phyloP scores from a whole-genome alignment of 1,140 invertebrate genomes.

The Trachymyrmex cornetzi region DNA sequence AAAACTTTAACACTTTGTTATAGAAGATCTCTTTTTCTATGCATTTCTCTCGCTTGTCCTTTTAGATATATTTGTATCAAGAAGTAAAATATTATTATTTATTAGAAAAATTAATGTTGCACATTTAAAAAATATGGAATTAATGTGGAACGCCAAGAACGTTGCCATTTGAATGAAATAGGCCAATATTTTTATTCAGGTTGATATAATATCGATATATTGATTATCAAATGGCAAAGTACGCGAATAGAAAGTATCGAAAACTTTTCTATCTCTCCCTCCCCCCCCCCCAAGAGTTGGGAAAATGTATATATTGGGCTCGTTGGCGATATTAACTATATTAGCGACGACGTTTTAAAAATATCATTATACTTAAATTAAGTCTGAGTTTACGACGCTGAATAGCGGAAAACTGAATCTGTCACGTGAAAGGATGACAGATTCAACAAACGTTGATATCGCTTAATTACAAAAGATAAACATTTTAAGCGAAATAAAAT shows the following conservation, averaged over 20 bases:
- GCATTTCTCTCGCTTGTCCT: no score
- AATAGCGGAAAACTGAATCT: constrained; percentile 16
- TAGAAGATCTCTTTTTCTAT: neutral
- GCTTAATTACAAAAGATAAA: neutral
- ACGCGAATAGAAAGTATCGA: constrained; percentile 67
- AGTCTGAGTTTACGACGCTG: neutral
- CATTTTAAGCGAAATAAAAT: neutral
- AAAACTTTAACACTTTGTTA: neutral
- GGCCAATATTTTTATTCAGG: constrained; percentile 12
- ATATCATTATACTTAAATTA: constrained; percentile 38
- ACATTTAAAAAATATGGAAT: neutral
- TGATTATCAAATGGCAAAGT: constrained; percentile 64
- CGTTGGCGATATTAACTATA: constrained; percentile 40
- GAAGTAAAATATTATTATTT: neutral
- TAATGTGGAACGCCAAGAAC: neutral
- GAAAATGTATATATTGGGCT: constrained; percentile 62
- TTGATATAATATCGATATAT: constrained; percentile 59
- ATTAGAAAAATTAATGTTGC: neutral
- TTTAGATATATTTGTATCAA: neutral
- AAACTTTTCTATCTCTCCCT: constrained; percentile 1
- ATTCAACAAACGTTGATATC: neutral
- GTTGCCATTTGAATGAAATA: neutral
- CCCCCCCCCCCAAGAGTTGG: constrained; percentile 35
- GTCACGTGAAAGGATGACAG: neutral
- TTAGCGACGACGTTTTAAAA: constrained; percentile 38